Evolutionary conservation across 2,797 vertebrate genomes (phyloP).

Genomic region (Hafferia zeledoni): DNA sequence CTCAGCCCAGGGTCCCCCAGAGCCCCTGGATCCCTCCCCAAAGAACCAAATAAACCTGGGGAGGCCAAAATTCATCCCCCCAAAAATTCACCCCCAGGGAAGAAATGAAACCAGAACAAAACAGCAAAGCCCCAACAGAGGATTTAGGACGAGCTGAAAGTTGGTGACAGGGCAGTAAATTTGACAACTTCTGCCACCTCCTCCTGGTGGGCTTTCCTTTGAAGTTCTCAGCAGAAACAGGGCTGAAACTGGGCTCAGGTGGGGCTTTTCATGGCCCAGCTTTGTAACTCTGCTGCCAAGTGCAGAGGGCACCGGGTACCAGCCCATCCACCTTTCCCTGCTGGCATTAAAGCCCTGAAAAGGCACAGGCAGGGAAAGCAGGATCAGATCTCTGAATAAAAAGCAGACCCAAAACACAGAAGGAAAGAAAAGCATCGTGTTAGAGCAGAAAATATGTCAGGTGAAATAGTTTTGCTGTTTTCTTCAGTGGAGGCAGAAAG

Average conservation of each 20-base stretch:
- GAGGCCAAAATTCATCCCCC: constrained; percentile 25
- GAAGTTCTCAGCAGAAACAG: neutral
- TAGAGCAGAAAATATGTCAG: neutral
- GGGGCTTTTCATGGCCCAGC: neutral
- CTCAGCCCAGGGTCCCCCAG: neutral
- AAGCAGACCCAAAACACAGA: neutral
- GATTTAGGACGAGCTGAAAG: neutral
- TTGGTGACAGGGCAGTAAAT: constrained; percentile 6
- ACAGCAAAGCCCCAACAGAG: neutral
- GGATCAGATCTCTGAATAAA: neutral
- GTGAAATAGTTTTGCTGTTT: neutral
- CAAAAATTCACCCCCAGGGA: neutral
- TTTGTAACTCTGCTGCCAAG: neutral
- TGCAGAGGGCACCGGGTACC: neutral
- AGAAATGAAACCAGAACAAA: constrained; percentile 49
- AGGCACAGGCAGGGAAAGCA: neutral
- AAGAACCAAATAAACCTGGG: constrained; percentile 5
- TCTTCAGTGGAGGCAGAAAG: neutral
- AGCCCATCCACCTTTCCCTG: neutral
- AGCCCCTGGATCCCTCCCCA: neutral
- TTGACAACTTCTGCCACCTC: constrained; percentile 29
- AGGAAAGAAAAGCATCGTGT: neutral
- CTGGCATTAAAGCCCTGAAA: neutral
- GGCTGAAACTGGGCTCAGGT: neutral
- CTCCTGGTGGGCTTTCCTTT: neutral